Percentiles rank a stretch among this genome's conserved stretches.
Evolutionary conservation across 2,888 invertebrate species (phyloP).

Genomic region (Euzetes globulus): DNA sequence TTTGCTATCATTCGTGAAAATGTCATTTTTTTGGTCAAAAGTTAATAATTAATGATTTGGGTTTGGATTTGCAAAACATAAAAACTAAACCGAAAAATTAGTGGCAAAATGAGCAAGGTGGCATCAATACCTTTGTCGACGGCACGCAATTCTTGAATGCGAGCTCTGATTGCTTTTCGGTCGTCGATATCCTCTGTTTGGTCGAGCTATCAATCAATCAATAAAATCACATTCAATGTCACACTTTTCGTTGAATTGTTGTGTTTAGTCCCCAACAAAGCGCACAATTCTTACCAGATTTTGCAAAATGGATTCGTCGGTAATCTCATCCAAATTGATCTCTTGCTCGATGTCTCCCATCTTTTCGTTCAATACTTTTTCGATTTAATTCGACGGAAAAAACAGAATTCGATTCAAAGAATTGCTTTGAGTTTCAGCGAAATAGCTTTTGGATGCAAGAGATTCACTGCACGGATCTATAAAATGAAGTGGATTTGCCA

Average conservation of each 20-base stretch:
- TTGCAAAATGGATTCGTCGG: conserved; percentile 28
- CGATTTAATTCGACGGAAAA: neutral
- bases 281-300: conserved; percentile 33
- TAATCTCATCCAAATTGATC: conserved; percentile 35
- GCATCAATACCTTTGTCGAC: conserved; percentile 67
- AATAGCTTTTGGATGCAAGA: neutral
- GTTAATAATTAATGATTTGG: neutral
- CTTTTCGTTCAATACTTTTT: neutral
- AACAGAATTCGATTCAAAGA: neutral
- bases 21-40: neutral
- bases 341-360: conserved; percentile 34
- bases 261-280: neutral
- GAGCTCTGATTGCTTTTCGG: conserved; percentile 68
- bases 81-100: neutral
- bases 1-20: conserved; percentile 8
- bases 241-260: neutral
- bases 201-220: conserved; percentile 59
- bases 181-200: conserved; percentile 79
- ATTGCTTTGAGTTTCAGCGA: neutral
- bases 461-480: neutral
- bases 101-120: neutral
- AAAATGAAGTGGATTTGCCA: neutral
- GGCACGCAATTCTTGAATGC: conserved; percentile 74
- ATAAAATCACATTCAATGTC: conserved; percentile 18
- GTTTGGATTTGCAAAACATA: neutral